phyloP scores from a whole-genome alignment of 1,140 invertebrate species.

The Araneus ventricosus region DNA sequence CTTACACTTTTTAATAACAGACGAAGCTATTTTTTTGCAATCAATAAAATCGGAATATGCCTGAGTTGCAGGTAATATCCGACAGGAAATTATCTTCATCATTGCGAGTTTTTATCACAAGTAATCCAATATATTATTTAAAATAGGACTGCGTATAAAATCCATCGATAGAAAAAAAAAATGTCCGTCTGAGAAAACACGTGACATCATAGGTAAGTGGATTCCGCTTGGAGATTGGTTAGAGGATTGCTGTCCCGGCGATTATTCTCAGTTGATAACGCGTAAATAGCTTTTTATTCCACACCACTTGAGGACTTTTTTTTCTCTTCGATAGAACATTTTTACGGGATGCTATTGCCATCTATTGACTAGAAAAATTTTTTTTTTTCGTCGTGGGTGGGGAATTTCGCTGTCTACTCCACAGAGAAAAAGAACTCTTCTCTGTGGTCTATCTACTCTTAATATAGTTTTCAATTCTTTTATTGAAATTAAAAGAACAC shows the following conservation, averaged over 20 bases:
- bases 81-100: neutral
- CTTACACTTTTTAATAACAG: conserved; percentile 19
- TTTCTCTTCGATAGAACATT: neutral
- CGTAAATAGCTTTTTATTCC: conserved; percentile 55
- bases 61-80: neutral
- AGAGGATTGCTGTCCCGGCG: conserved; percentile 19
- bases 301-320: conserved; percentile 43
- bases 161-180: conserved; percentile 22
- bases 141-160: neutral
- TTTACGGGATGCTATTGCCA: conserved; percentile 25
- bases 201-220: conserved; percentile 33
- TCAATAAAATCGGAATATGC: neutral
- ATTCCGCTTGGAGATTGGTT: conserved; percentile 36
- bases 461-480: too few species aligned
- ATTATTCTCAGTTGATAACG: conserved; percentile 38
- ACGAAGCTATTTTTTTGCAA: neutral
- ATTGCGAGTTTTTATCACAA: neutral
- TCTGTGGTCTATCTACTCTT: too few species aligned
- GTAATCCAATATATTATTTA: neutral
- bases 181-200: conserved; percentile 37
- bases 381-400: neutral
- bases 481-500: too few species aligned
- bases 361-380: conserved; percentile 16
- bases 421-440: too few species aligned
- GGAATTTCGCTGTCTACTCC: too few species aligned